Evolutionary conservation across 1,140 invertebrate genomes (phyloP).

Genomic region (Littorina saxatilis): DNA sequence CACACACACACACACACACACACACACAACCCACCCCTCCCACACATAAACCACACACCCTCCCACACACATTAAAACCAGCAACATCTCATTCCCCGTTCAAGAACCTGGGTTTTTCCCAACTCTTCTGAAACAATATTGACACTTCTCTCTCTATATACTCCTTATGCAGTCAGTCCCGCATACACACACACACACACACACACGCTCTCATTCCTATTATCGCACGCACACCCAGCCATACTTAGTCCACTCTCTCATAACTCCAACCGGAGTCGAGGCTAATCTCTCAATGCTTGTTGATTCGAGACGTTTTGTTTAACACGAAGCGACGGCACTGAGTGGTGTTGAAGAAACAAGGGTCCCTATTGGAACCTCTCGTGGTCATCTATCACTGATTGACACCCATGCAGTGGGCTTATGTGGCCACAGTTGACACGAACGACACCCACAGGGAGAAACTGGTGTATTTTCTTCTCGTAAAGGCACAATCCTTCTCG

Average conservation of each 20-base stretch:
- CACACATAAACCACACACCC: not conserved
- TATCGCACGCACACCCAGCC: no score
- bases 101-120: no score
- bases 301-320: not conserved
- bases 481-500: no score
- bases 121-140: no score
- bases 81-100: no score
- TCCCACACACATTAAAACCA: no score
- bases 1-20: slow-evolving; percentile 21
- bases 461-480: no score
- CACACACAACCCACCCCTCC: not conserved
- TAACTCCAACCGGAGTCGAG: no score
- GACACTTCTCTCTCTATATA: no score
- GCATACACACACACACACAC: slow-evolving; percentile 19
- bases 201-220: slow-evolving; percentile 19
- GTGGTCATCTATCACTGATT: not conserved
- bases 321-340: not conserved
- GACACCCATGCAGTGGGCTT: not conserved
- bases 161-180: slow-evolving; percentile 9
- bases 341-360: not conserved
- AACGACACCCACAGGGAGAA: not conserved
- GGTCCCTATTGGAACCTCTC: not conserved
- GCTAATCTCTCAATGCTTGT: no score
- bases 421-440: not conserved
- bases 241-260: no score